phyloP scores from a whole-genome alignment of 2,888 invertebrate species.

The Philaethria dido region DNA sequence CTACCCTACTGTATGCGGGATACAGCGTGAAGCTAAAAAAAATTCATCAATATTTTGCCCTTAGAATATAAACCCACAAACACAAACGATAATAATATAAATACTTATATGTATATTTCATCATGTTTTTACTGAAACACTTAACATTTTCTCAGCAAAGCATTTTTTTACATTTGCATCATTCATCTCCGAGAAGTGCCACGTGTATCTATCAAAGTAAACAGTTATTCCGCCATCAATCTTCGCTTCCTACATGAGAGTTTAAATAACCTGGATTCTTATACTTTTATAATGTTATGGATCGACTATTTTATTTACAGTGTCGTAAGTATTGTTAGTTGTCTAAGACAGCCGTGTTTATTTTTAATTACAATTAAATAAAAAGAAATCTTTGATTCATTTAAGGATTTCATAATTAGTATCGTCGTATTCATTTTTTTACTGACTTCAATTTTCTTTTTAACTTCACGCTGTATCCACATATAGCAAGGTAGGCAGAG shows the following conservation, averaged over 20 bases:
- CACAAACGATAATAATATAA: too few relatives aligned
- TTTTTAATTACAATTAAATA: too few relatives aligned
- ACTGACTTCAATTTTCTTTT: too few relatives aligned
- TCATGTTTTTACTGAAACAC: not conserved
- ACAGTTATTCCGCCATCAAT: slow-evolving; percentile 38
- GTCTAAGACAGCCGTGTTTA: slow-evolving; percentile 7
- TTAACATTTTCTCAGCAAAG: not conserved
- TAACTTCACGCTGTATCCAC: too few relatives aligned
- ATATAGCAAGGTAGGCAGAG: too few relatives aligned
- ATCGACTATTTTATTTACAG: slow-evolving; percentile 40
- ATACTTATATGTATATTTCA: not conserved
- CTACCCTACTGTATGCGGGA: too few relatives aligned
- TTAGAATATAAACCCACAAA: too few relatives aligned
- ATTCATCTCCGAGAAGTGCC: slow-evolving; percentile 29
- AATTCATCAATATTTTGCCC: too few relatives aligned
- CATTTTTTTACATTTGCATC: slow-evolving; percentile 21
- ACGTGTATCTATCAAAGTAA: slow-evolving; percentile 35
- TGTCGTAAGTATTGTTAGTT: slow-evolving; percentile 30
- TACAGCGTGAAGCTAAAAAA: too few relatives aligned
- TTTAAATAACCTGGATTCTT: slow-evolving; percentile 41
- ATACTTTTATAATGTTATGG: slow-evolving; percentile 28
- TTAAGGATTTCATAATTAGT: too few relatives aligned
- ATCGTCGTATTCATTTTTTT: too few relatives aligned
- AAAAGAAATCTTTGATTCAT: too few relatives aligned
- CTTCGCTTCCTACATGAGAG: slow-evolving; percentile 36